Evolutionary conservation across 2,113 vertebrate species (phyloP).

Genomic region (Sciurus niger): DNA sequence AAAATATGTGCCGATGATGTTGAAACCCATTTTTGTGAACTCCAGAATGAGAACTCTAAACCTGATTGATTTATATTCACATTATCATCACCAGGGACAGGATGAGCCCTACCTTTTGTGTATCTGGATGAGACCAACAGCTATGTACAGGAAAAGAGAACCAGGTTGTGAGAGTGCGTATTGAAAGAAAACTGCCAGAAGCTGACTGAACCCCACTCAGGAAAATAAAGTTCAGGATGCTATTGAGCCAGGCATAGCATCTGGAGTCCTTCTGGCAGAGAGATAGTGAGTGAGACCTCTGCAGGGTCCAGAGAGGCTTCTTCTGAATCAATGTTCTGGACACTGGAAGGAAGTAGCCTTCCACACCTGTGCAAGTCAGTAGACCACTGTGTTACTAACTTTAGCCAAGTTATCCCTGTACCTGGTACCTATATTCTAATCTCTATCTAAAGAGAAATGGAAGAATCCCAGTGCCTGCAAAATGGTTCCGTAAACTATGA

Average conservation of each 20-base stretch:
- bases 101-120: background rate
- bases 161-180: background rate
- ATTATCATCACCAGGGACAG: rapidly evolving
- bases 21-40: background rate
- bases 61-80: rapidly evolving
- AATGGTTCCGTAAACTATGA: background rate
- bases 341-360: background rate
- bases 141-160: background rate
- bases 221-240: background rate
- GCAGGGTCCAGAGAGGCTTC: background rate
- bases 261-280: rapidly evolving
- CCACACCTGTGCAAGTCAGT: rapidly evolving
- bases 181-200: background rate
- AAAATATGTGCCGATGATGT: background rate
- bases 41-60: too few relatives aligned
- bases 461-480: background rate
- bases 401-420: background rate
- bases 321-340: background rate
- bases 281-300: background rate
- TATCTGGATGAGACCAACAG: background rate
- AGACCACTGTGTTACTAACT: background rate
- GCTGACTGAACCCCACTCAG: background rate
- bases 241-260: too few relatives aligned
- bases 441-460: background rate
- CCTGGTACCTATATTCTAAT: background rate